These are phyloP conservation scores for Hirudinaria manillensis DNA, from an alignment of 2,888 invertebrate species.

Conservation along the genomic window DNA sequence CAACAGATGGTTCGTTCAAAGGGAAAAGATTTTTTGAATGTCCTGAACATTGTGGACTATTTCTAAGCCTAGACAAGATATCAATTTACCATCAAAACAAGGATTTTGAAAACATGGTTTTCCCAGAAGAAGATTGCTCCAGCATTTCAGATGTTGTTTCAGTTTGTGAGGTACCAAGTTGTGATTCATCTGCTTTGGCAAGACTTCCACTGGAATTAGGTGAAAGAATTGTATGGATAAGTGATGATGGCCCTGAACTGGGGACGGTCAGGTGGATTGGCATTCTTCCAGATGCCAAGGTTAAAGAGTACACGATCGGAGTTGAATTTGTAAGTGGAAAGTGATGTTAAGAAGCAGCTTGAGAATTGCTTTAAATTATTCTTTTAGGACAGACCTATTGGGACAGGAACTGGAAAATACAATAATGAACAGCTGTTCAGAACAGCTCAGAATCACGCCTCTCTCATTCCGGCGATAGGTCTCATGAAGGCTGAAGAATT, in stretches of 20 bases:
- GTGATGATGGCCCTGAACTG: constrained; percentile 56
- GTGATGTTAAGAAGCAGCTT: background rate
- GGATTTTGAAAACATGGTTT: background rate
- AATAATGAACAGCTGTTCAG: constrained; percentile 56
- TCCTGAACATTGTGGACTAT: constrained; percentile 24
- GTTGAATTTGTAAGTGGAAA: constrained; percentile 58
- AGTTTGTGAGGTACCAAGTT: background rate
- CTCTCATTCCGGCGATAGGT: constrained; percentile 57
- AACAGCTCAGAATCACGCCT: constrained; percentile 56
- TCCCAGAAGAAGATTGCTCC: background rate
- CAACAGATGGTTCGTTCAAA: constrained; percentile 21
- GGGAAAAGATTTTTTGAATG: constrained; percentile 27
- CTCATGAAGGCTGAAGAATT: constrained; percentile 56
- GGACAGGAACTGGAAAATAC: constrained; percentile 59
- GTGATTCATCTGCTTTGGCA: no score
- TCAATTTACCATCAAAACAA: background rate
- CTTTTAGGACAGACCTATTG: constrained; percentile 57
- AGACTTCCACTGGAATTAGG: constrained; percentile 50
- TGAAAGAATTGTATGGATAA: constrained; percentile 58
- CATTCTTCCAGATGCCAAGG: constrained; percentile 51
- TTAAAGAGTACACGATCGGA: constrained; percentile 57
- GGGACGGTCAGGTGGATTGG: constrained; percentile 59
- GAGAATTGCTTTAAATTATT: background rate
- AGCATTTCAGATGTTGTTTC: background rate
- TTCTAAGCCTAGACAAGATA: constrained; percentile 21